A percentile compares a stretch with the other conserved stretches of the same genome.
phyloP scores from a whole-genome alignment of 2,113 vertebrate genomes.

The zebrafish (Danio rerio) region DNA sequence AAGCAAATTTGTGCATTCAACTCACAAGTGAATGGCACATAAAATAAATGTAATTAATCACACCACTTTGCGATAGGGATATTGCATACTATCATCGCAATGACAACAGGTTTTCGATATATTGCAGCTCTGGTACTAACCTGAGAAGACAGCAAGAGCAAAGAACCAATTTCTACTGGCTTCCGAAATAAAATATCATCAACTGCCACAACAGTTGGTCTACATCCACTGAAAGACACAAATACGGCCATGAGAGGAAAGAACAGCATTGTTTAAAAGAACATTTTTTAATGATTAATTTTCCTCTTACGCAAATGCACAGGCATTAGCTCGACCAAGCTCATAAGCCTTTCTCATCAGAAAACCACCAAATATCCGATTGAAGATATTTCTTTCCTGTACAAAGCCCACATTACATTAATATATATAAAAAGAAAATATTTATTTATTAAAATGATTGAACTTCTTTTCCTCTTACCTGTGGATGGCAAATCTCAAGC shows the following conservation, averaged over 20 bases:
- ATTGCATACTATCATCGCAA: too few relatives aligned
- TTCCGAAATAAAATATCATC: slow-evolving; percentile 98
- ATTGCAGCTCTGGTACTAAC: slow-evolving; percentile 64
- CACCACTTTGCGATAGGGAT: too few relatives aligned
- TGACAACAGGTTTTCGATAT: too few relatives aligned
- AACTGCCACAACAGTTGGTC: slow-evolving; percentile 86
- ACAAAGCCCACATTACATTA: slow-evolving; percentile 4
- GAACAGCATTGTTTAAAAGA: too few relatives aligned
- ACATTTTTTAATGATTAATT: too few relatives aligned
- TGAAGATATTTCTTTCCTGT: slow-evolving; percentile 96
- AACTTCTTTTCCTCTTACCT: slow-evolving; percentile 76
- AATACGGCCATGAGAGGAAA: background rate
- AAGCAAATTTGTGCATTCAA: too few relatives aligned
- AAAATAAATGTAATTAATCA: too few relatives aligned
- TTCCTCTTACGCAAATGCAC: slow-evolving; percentile 85
- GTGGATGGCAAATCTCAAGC: slow-evolving; percentile 93
- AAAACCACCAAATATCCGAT: slow-evolving; percentile 96
- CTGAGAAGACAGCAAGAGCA: slow-evolving; percentile 92
- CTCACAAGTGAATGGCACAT: too few relatives aligned
- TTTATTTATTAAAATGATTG: too few relatives aligned
- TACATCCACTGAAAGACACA: slow-evolving; percentile 67
- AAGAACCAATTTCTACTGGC: slow-evolving; percentile 93
- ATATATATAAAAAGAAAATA: background rate
- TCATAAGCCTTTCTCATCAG: slow-evolving; percentile 98
- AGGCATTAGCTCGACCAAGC: slow-evolving; percentile 94